These are phyloP conservation scores for Carollia perspicillata DNA, from an alignment of 2,113 vertebrate species.

Conservation along the genomic window DNA sequence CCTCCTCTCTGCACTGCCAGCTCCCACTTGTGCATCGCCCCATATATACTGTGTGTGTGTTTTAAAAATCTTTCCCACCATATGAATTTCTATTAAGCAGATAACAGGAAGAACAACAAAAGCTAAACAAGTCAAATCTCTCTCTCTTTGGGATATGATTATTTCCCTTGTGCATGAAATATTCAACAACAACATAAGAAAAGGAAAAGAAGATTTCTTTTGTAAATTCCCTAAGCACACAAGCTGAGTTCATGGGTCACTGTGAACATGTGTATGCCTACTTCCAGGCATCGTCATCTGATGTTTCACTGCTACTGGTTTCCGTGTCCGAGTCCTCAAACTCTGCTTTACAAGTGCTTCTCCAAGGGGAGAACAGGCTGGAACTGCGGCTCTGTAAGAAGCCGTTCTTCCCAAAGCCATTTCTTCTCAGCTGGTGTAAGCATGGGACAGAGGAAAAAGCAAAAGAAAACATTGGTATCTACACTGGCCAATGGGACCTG, in stretches of 20 bases:
- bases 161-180: conserved; percentile 95
- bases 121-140: conserved; percentile 85
- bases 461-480: neutral
- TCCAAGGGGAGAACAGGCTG: conserved; percentile 94
- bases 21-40: conserved; percentile 81
- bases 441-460: conserved; percentile 36
- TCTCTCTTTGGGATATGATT: conserved; percentile 93
- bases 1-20: conserved; percentile 76
- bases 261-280: conserved; percentile 71
- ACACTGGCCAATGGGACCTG: neutral
- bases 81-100: conserved; percentile 91
- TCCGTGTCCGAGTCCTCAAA: conserved; percentile 94
- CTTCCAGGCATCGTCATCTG: conserved; percentile 95
- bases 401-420: conserved; percentile 93
- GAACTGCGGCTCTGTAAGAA: conserved; percentile 88
- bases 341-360: conserved; percentile 91
- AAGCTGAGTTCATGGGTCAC: conserved; percentile 82
- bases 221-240: conserved; percentile 80
- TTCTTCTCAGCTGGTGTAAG: conserved; percentile 91
- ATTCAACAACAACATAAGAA: conserved; percentile 84
- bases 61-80: conserved; percentile 82
- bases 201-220: conserved; percentile 84
- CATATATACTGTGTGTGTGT: conserved; percentile 54
- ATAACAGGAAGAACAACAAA: conserved; percentile 82
- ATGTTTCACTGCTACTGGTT: conserved; percentile 97